A percentile compares a stretch with the other conserved stretches of the same genome.
Conservation (phyloP, 2,888 invertebrate genomes). For the Apamea crenata region DNA sequence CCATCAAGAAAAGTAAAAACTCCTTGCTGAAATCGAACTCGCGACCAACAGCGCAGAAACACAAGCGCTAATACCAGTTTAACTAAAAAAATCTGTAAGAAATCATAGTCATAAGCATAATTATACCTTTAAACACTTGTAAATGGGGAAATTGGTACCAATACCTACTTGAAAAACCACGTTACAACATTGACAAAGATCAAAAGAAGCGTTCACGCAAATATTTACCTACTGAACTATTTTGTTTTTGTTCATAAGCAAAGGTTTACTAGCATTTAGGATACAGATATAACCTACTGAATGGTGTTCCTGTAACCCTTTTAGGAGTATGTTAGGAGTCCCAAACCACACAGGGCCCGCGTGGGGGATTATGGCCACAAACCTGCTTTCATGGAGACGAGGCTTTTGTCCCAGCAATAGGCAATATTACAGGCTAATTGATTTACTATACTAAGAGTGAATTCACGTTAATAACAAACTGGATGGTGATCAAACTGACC, state of each 20-base stretch:
- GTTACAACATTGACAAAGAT: background rate
- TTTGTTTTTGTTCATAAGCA: background rate
- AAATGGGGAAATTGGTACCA: background rate
- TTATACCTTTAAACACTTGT: background rate
- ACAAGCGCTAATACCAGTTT: background rate
- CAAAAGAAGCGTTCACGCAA: background rate
- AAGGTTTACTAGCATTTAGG: background rate
- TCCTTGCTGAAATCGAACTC: background rate
- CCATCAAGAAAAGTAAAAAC: background rate
- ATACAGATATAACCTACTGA: background rate
- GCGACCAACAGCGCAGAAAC: background rate
- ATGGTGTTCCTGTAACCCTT: background rate
- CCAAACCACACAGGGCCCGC: background rate
- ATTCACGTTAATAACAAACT: background rate
- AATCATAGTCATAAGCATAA: background rate
- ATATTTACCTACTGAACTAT: background rate
- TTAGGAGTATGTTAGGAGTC: background rate
- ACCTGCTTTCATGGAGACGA: background rate
- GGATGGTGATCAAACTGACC: background rate
- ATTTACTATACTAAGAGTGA: background rate
- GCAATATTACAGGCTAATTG: background rate
- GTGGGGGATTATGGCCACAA: background rate
- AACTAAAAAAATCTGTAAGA: background rate
- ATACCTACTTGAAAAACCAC: background rate
- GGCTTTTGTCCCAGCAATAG: background rate